A percentile compares a stretch with the other conserved stretches of the same genome.
These are phyloP conservation scores for Sycophila sp. DNA, from an alignment of 1,140 invertebrate species.

Conservation along the genomic window DNA sequence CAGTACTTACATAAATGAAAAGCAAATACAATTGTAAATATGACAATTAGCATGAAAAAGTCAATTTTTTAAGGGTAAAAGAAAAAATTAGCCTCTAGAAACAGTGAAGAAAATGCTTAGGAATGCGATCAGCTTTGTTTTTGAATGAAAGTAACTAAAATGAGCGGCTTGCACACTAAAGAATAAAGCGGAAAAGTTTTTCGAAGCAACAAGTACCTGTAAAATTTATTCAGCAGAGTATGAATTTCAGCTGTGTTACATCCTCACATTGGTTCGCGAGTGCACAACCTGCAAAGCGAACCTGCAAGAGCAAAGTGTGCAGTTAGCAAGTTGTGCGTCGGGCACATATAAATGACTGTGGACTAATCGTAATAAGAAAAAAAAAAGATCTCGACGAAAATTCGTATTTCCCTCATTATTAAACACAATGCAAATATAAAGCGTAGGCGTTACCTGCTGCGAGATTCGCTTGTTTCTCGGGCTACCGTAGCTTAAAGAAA, in stretches of 20 bases:
- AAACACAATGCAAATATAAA: background rate
- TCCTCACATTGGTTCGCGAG: background rate
- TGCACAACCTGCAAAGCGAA: background rate
- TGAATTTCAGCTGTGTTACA: background rate
- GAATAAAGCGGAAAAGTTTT: background rate
- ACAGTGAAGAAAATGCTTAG: background rate
- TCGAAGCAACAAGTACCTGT: constrained; percentile 10
- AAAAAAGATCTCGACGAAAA: background rate
- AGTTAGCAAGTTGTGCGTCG: background rate
- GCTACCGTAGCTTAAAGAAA: background rate
- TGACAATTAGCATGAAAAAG: background rate
- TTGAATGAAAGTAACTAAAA: background rate
- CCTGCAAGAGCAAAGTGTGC: background rate
- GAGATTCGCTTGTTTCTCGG: constrained; percentile 7
- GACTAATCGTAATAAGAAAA: background rate
- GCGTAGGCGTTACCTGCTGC: constrained; percentile 24
- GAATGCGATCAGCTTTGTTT: background rate
- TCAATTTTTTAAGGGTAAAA: background rate
- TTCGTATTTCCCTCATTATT: background rate
- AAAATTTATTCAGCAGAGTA: background rate
- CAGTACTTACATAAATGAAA: background rate
- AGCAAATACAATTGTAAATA: background rate
- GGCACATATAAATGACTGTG: background rate
- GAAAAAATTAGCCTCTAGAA: background rate
- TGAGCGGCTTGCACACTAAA: too few species aligned